Base-by-base conservation (phyloP, 2,797 vertebrate species). In the Acipenser ruthenus region DNA sequence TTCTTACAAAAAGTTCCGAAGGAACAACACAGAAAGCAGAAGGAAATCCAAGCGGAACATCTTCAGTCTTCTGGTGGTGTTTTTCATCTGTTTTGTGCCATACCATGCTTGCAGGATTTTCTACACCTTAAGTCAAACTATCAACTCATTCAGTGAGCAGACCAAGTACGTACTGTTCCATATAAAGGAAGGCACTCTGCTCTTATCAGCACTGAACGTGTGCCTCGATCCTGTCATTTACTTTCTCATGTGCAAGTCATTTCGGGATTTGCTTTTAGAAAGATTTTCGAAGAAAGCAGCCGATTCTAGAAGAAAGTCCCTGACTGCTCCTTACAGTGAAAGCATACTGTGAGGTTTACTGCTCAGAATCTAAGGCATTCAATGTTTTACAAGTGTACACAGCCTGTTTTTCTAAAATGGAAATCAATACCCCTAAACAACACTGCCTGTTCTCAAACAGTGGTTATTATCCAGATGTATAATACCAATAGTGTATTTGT, bases 141-240 rank as follows among this genome's bases (percentile, higher is more conserved):
- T 68, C 18, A 12, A 60, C 0, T 10, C 10, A 0, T 84, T 80
- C 66, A 71, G 48, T 76, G 89, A 85, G 67, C 73, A 68, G 13
- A 18, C 78, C 3, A 68, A 74, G 9, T 75, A 50, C 4, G 60
- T 47, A 0, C 64, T 90, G 53, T 81, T 64, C 67, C 82, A 87
- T 0, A 59, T 79, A 8, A 91, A 91, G 69, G 89, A 91, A 70
- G 80, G 87, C 18, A 78, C 87, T 4, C 77, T 90, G 51, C 2
- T 87, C 0, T 65, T 92, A 1, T 88, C 86, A 0, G 83, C 90
- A 15, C 79, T 82, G 7, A 92, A 92, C 0, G 71, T 91, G 10
- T 92, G 90, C 69, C 83, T 92, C 0, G 90, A 92, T 49, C 90
- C 90, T 50, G 10, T 92, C 68, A 90, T 92, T 79, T 92, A 89